A percentile compares a stretch with the other conserved stretches of the same genome.
These are phyloP conservation scores for Trichopria drosophilae DNA, from an alignment of 2,888 invertebrate species.

Conservation along the genomic window DNA sequence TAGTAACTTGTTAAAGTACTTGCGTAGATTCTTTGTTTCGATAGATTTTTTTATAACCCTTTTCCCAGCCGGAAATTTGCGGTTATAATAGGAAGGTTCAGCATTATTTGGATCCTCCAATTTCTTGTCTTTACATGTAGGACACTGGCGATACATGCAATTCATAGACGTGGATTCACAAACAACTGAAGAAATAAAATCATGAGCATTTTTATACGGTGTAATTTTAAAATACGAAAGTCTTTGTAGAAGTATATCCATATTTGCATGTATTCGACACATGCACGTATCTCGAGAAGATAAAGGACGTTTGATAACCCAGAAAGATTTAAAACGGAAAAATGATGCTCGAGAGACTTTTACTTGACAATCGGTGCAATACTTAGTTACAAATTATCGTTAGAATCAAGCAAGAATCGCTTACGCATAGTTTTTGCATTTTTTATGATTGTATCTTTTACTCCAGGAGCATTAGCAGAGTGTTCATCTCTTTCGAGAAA, in stretches of 20 bases:
- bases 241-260: conserved; percentile 13
- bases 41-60: no score
- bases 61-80: no score
- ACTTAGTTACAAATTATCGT: conserved; percentile 17
- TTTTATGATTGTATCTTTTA: conserved; percentile 12
- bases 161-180: no score
- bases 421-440: conserved; percentile 14
- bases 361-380: conserved; percentile 3
- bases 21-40: no score
- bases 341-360: conserved; percentile 18
- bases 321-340: conserved; percentile 21
- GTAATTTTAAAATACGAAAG: conserved; percentile 8
- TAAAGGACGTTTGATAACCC: conserved; percentile 11
- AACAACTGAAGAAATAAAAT: conserved; percentile 16
- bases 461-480: conserved; percentile 16
- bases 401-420: conserved; percentile 14
- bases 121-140: no score
- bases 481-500: conserved; percentile 19
- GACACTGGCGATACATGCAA: no score
- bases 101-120: no score
- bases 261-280: conserved; percentile 18
- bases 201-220: conserved; percentile 1
- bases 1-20: no score
- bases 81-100: no score
- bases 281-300: conserved; percentile 19